Base-by-base conservation (phyloP, 2,797 vertebrate species). In the Myiotriccus ornatus region DNA sequence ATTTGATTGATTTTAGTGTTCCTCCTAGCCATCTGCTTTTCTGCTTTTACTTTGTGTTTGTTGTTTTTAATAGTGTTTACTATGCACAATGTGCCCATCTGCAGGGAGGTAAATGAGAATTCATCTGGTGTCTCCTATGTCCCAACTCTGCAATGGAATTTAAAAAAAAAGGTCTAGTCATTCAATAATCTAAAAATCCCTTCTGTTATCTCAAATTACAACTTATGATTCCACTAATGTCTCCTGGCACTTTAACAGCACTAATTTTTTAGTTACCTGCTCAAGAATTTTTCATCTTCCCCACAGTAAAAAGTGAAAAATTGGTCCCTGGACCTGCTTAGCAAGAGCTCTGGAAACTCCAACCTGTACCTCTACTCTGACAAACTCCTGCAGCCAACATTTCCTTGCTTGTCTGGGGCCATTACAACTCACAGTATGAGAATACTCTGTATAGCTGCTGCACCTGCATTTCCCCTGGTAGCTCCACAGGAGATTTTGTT, bases 401-500 rank as follows among this genome's bases (percentile, higher is more conserved):
- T 79, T 85, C 59, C 93, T 82, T 69, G 85, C 59, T 34, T 69
- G 83, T 84, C 83, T 93, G 83, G 63, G 59, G 47, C 86, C 63
- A 35, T 59, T 65, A 89, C 63, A 47, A 91, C 74, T 87, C 83
- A 21, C 57, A 86, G 74, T 88, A 57, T 44, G 83, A 91, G 63
- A 90, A 94, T 37, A n/a, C 7, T 89, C 67, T 52, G 55, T 81
- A n/a, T 73, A 93, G 77, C 67, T 87, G 81, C 86, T 84, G 86
- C 92, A 96, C 92, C 93, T 95, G 96, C 90, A 82, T 91, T 94
- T 93, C 85, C 85, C 90, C 64, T 91, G 92, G 78, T 93, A 95
- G 90, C 77, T 94, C 88, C 74, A 90, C 90, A 81, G 95, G 94
- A 94, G 94, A 74, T 84, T 95, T 94, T 92, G 83, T 95, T 95